Conservation (phyloP, 2,113 vertebrate genomes). For the Bubo scandiacus region DNA sequence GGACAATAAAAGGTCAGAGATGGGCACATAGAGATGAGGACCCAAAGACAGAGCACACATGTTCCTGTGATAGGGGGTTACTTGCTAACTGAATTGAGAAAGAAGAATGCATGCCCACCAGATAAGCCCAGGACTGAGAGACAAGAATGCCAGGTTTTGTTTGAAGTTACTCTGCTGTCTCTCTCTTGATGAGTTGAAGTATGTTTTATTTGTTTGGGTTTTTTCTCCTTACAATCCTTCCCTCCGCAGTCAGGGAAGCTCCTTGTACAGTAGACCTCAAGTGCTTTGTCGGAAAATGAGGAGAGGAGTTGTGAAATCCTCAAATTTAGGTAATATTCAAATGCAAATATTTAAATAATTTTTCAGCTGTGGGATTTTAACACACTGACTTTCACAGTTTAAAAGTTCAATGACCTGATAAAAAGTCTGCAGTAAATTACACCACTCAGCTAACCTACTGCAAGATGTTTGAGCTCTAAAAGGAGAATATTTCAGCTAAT, state of each 20-base stretch:
- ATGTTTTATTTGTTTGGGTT: not conserved
- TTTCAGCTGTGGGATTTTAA: not conserved
- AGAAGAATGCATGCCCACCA: not conserved
- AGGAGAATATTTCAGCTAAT: not conserved
- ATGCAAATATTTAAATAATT: not conserved
- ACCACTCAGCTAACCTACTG: not conserved
- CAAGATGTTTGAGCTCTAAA: not conserved
- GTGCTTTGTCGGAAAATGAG: not conserved
- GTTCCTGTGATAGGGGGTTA: not conserved
- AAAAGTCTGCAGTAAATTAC: not conserved
- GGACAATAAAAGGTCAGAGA: not conserved
- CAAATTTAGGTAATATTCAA: not conserved
- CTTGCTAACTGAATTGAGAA: not conserved
- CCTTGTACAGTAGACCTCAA: accelerated
- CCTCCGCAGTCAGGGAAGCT: not conserved
- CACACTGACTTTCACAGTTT: not conserved
- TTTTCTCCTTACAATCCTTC: accelerated
- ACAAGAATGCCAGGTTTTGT: not conserved
- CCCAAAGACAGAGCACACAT: accelerated
- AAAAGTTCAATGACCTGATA: not conserved
- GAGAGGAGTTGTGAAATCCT: not conserved
- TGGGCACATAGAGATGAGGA: too few species aligned
- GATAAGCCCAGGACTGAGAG: not conserved
- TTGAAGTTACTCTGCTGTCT: not conserved
- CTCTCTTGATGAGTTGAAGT: not conserved